phyloP scores from a whole-genome alignment of 1,140 invertebrate species.

The Lepidurus packardi region DNA sequence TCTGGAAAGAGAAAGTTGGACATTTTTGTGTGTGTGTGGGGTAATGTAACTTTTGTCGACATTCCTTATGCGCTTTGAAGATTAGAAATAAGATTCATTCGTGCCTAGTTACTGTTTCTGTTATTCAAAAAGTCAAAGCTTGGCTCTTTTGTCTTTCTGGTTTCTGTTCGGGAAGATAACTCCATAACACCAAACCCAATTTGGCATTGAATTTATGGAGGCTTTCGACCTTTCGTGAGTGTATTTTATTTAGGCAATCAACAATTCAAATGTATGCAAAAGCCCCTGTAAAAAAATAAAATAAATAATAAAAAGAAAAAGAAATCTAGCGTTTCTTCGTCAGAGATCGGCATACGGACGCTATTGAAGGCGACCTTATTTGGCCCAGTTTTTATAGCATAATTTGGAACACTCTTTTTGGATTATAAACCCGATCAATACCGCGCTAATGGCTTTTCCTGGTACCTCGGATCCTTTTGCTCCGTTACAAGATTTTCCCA shows the following conservation, averaged over 20 bases:
- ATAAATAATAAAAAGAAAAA: background rate
- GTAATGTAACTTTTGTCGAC: background rate
- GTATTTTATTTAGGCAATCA: background rate
- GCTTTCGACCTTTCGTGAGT: slow-evolving; percentile 16
- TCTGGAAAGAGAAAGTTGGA: background rate
- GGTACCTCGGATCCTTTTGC: background rate
- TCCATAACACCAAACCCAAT: slow-evolving; percentile 2
- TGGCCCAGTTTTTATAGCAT: slow-evolving; percentile 5
- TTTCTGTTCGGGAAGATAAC: background rate
- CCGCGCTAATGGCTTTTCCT: slow-evolving; percentile 16
- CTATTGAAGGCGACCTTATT: background rate
- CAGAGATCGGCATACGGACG: background rate
- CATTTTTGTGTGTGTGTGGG: background rate
- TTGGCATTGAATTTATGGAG: slow-evolving; percentile 1
- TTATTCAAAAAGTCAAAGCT: background rate
- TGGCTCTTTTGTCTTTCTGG: background rate
- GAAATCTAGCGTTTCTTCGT: background rate
- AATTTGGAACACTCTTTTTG: background rate
- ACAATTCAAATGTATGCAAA: background rate
- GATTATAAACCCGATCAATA: background rate
- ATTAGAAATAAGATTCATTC: background rate
- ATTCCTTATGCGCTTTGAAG: background rate
- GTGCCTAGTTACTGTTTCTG: slow-evolving; percentile 7
- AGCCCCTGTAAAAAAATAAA: background rate
- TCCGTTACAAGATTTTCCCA: background rate